Base-by-base conservation (phyloP, 1,140 invertebrate genomes). In the Lepidurus couesii region DNA sequence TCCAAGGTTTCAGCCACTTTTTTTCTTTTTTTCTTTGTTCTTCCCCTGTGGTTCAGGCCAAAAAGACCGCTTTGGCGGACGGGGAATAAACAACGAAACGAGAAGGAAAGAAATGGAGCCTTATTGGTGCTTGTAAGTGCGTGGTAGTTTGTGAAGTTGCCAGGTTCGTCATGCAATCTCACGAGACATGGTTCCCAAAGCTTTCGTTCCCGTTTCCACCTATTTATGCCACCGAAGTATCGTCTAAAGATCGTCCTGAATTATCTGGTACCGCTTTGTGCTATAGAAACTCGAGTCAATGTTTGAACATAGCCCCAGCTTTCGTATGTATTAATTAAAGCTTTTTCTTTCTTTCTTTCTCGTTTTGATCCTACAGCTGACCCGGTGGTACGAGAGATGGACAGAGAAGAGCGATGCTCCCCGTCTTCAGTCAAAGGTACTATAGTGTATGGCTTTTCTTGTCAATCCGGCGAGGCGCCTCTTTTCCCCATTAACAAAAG, bases 71-170 rank as follows among this genome's bases (percentile, higher is more conserved):
- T 65, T 65, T 65, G 53, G 16, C 53, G 21, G 53, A 65, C n/a
- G 53, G 53, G 53, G 34, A 34, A 34, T 34, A 65, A 21, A 9
- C 16, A 5, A 21, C 16, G 53, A 65, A 65, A 65, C 53, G 53
- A 65, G 21, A 65, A 65, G 13, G 8, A 65, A 7, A 65, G 53
- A 65, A 16, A 65, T 0, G 13, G 0, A 65, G 53, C 53, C 53
- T 65, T 65, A 16, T 65, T 21, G 9, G 53, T n/a, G 53, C 53
- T 65, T 65, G 53, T 65, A 65, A 34, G 53, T 65, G 53, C 53
- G 53, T 65, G 53, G 53, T 21, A 21, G 53, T 65, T 65, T 65
- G 53, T 65, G 53, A 65, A 65, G 53, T 47, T 47, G 45, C 16
- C 45, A 34, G 45, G 45, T 65, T n/a, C 16, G 53, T n/a, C 53